Evolutionary conservation across 2,113 vertebrate genomes (phyloP).

Genomic region (Tretioscincus oriximinensis): DNA sequence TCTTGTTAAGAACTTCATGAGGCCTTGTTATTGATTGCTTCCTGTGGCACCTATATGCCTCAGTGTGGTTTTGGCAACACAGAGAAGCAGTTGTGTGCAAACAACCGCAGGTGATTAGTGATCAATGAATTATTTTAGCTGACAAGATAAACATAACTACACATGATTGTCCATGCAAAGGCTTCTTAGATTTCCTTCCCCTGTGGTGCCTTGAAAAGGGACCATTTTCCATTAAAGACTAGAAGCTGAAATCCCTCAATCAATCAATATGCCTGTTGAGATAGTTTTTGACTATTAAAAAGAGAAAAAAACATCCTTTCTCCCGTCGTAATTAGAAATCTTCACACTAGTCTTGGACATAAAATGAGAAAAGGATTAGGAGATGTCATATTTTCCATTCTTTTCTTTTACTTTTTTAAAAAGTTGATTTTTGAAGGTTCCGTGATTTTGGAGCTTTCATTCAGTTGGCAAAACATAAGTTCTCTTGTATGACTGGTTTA

Average conservation of each 20-base stretch:
- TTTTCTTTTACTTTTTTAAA: too few species aligned
- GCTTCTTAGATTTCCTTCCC: slow-evolving; percentile 60
- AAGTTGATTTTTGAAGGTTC: too few species aligned
- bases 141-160: slow-evolving; percentile 57
- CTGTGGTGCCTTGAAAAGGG: slow-evolving; percentile 28
- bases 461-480: too few species aligned
- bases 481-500: too few species aligned
- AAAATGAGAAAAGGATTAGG: too few species aligned
- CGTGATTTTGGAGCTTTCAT: too few species aligned
- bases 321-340: slow-evolving; percentile 13
- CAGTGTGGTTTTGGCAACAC: slow-evolving; percentile 55
- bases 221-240: slow-evolving; percentile 44
- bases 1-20: slow-evolving; percentile 64
- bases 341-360: not conserved
- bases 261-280: slow-evolving; percentile 51
- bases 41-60: slow-evolving; percentile 65
- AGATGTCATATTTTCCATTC: too few species aligned
- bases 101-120: slow-evolving; percentile 70
- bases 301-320: slow-evolving; percentile 3
- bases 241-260: slow-evolving; percentile 9
- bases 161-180: slow-evolving; percentile 51
- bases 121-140: slow-evolving; percentile 72
- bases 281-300: slow-evolving; percentile 36
- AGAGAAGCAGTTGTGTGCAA: slow-evolving; percentile 63
- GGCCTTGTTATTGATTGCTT: slow-evolving; percentile 71